Evolutionary conservation across 2,797 vertebrate genomes (phyloP).

Genomic region (Tenualosa ilisha): DNA sequence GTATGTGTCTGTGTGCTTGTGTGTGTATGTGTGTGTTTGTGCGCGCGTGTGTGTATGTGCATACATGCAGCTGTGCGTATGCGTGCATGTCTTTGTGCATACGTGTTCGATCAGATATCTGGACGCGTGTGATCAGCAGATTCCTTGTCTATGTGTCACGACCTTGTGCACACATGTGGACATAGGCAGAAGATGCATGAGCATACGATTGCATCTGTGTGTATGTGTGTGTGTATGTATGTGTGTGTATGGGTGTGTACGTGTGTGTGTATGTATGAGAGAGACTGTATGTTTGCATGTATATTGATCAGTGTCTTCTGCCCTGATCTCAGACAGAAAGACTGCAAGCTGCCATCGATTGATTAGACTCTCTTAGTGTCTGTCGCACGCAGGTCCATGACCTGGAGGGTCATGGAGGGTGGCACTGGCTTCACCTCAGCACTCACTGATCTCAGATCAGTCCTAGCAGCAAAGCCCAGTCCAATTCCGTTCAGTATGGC

Average conservation of each 20-base stretch:
- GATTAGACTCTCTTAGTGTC: not conserved
- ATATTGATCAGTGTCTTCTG: conserved; percentile 1
- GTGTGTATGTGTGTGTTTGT: not conserved
- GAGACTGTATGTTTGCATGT: not conserved
- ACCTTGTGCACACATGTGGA: not conserved
- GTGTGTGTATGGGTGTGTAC: not conserved
- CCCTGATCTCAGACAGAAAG: not conserved
- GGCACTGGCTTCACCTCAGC: not conserved
- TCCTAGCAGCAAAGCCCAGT: not conserved
- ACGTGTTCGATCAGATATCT: not conserved
- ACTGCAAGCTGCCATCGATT: not conserved
- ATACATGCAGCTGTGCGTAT: not conserved
- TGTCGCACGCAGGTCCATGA: not conserved
- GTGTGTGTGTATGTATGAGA: not conserved
- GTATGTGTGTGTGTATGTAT: not conserved
- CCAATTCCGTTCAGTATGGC: too few relatives aligned
- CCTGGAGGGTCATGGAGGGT: not conserved
- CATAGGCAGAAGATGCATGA: too few relatives aligned
- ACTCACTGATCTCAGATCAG: not conserved
- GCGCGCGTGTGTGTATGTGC: not conserved
- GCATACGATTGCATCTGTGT: not conserved
- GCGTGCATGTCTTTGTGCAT: not conserved
- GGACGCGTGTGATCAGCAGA: not conserved
- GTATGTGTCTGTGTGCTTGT: not conserved
- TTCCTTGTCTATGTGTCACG: not conserved